Percentiles rank a stretch among this genome's conserved stretches.
These are phyloP conservation scores for Megalurothrips usitatus DNA, from an alignment of 2,888 invertebrate genomes.

Conservation along the genomic window DNA sequence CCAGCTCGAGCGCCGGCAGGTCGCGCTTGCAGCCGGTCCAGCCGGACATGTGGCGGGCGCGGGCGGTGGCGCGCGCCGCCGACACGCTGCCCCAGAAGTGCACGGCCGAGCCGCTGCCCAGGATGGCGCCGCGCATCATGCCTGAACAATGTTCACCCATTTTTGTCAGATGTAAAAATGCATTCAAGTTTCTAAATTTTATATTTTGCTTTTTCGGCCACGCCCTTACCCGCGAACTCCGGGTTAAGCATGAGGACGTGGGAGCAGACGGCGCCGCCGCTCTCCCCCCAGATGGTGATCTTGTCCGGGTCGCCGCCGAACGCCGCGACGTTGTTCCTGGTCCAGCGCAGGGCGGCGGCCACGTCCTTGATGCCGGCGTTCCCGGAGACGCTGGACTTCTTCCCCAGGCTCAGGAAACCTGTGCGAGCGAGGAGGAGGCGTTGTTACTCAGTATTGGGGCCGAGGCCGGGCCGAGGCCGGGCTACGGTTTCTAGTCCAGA, in stretches of 20 bases:
- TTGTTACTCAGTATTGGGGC: too few species aligned
- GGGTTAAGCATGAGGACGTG: background rate
- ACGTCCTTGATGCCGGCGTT: background rate
- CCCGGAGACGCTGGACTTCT: background rate
- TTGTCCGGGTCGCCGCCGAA: conserved; percentile 3
- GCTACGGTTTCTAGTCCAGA: too few species aligned
- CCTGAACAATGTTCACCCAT: background rate
- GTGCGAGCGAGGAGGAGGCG: background rate
- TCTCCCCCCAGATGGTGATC: conserved; percentile 14
- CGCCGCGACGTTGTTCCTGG: background rate
- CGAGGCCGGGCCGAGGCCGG: too few species aligned
- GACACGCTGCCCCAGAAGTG: background rate
- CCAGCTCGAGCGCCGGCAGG: conserved; percentile 7
- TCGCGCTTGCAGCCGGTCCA: background rate
- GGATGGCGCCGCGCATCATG: background rate
- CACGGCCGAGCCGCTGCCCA: background rate
- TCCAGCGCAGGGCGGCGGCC: background rate
- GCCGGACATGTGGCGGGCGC: background rate
- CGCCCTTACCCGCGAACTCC: background rate
- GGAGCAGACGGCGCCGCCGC: background rate
- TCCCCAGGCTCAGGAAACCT: background rate
- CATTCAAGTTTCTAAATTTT: background rate
- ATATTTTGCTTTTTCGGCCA: background rate
- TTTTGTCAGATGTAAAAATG: too few species aligned
- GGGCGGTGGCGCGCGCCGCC: background rate